A percentile compares a stretch with the other conserved stretches of the same genome.
Conservation (phyloP, 2,888 invertebrate genomes). For the Mongoloraphidia duomilia region DNA sequence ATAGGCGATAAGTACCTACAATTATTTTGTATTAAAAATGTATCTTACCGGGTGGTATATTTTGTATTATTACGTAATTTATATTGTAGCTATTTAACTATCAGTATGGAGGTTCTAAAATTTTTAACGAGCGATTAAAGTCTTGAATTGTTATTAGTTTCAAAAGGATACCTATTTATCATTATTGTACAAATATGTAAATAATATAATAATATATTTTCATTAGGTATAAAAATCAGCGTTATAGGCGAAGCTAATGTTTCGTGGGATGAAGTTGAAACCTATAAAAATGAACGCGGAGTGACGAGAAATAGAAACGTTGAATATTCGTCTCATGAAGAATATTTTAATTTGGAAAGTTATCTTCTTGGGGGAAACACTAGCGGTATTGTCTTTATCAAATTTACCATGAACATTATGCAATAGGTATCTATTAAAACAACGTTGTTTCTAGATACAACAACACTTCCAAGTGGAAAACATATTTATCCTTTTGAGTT, state of each 20-base stretch:
- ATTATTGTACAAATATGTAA: too few species aligned
- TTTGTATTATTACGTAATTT: too few species aligned
- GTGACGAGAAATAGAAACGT: constrained; percentile 2
- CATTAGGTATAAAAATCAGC: constrained; percentile 11
- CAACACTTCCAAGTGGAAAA: constrained; percentile 18
- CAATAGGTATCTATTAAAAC: too few species aligned
- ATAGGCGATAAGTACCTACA: too few species aligned
- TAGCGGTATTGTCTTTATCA: not conserved
- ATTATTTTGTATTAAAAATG: too few species aligned
- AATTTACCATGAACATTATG: too few species aligned
- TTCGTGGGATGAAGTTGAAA: constrained; percentile 11
- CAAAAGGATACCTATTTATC: too few species aligned
- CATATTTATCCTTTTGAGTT: constrained; percentile 22
- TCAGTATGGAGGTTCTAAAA: too few species aligned
- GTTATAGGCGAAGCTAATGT: constrained; percentile 12
- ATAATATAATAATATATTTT: not conserved
- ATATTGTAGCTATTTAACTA: too few species aligned
- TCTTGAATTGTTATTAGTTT: too few species aligned
- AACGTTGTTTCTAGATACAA: constrained; percentile 16
- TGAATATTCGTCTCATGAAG: constrained; percentile 5
- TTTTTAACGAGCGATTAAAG: too few species aligned
- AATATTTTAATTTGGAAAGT: constrained; percentile 8
- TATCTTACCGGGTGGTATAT: too few species aligned
- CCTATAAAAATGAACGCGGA: not conserved
- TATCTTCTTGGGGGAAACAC: constrained; percentile 4